These are phyloP conservation scores for Apodemus speciosus DNA, from an alignment of 2,113 vertebrate species.

Conservation along the genomic window DNA sequence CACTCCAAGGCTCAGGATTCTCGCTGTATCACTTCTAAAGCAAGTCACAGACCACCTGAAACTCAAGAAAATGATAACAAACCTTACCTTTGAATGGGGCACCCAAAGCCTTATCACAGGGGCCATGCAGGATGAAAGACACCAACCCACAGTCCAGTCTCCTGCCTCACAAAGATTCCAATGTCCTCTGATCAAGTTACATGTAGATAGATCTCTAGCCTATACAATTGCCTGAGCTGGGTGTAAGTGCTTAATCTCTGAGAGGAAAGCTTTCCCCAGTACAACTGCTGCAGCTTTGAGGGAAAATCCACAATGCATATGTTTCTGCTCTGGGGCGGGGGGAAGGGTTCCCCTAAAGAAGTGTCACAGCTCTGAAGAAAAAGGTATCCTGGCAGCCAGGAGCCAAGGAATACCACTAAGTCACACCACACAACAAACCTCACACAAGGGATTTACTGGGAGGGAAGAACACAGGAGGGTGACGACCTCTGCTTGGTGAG, in stretches of 20 bases:
- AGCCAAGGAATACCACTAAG: not conserved
- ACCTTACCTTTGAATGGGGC: not conserved
- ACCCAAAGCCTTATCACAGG: not conserved
- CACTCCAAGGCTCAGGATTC: not conserved
- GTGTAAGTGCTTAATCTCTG: not conserved
- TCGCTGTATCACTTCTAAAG: not conserved
- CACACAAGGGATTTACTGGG: not conserved
- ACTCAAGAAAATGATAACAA: not conserved
- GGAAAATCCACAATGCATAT: too few relatives aligned
- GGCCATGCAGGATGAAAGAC: not conserved
- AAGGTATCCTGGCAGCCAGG: too few relatives aligned
- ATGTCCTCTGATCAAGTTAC: not conserved
- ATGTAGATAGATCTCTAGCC: not conserved
- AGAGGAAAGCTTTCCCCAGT: too few relatives aligned
- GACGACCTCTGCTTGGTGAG: not conserved
- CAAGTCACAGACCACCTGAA: not conserved
- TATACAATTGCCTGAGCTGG: not conserved
- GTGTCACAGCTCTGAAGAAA: too few relatives aligned
- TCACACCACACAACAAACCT: not conserved
- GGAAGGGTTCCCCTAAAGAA: too few relatives aligned
- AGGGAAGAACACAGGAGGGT: not conserved
- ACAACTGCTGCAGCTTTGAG: too few relatives aligned
- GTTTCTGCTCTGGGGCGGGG: too few relatives aligned
- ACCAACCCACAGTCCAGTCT: not conserved
- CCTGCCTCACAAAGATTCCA: not conserved